phyloP scores from a whole-genome alignment of 2,113 vertebrate genomes.

The Elachura formosa region DNA sequence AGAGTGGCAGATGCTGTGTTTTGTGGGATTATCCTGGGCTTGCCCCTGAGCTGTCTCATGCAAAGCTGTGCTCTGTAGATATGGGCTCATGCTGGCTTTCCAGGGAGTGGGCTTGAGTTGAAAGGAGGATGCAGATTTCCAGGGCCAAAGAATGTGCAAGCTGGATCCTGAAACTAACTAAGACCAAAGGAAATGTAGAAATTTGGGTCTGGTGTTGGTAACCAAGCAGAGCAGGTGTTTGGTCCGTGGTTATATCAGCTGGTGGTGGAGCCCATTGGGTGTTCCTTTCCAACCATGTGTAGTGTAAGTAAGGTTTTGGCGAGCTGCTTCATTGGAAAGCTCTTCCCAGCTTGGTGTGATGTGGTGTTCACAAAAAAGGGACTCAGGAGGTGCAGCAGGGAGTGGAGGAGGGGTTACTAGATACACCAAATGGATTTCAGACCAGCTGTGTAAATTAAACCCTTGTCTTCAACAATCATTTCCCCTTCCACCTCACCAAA shows the following conservation, averaged over 20 bases:
- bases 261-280: not conserved
- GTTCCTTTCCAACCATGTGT: not conserved
- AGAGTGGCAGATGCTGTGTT: not conserved
- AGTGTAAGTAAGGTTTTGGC: not conserved
- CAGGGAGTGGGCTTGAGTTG: accelerated
- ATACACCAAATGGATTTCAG: not conserved
- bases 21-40: not conserved
- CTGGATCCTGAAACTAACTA: not conserved
- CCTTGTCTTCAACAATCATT: not conserved
- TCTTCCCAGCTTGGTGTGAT: not conserved
- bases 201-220: not conserved
- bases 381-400: not conserved
- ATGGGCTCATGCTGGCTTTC: not conserved
- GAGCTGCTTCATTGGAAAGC: not conserved
- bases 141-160: not conserved
- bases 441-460: not conserved
- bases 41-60: not conserved
- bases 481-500: not conserved
- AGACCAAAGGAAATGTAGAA: not conserved
- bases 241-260: not conserved
- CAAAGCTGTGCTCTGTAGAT: not conserved
- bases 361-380: not conserved
- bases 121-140: not conserved
- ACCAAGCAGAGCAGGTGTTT: not conserved
- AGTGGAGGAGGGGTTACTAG: not conserved